phyloP scores from a whole-genome alignment of 2,113 vertebrate genomes.

The Microcebus tavaratra region DNA sequence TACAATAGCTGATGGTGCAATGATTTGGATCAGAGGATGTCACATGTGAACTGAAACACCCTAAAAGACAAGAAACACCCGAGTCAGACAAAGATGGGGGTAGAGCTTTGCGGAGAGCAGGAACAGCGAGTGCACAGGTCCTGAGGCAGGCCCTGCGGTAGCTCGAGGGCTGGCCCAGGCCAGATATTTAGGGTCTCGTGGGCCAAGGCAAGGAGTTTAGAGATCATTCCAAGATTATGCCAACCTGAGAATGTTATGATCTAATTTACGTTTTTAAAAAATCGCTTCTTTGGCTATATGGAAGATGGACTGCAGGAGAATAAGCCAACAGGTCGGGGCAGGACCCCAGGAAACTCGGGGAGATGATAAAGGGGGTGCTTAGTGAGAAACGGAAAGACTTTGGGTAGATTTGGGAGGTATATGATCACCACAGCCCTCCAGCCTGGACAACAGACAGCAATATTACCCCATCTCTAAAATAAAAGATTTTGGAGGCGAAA shows the following conservation, averaged over 20 bases:
- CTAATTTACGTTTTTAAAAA: neutral
- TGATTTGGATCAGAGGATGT: neutral
- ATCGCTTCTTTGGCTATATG: neutral
- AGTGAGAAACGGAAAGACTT: neutral
- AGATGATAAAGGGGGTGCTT: rapidly evolving
- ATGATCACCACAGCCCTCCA: no score
- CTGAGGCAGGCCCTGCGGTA: neutral
- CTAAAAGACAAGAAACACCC: neutral
- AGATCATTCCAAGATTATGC: neutral
- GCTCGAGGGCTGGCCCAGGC: rapidly evolving
- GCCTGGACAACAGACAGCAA: no score
- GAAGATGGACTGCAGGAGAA: neutral
- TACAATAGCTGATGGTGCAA: neutral
- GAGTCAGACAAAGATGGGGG: neutral
- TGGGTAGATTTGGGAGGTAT: neutral
- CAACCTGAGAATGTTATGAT: neutral
- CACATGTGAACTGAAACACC: neutral
- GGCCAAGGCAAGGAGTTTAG: no score
- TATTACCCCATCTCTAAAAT: no score
- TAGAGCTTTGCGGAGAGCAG: neutral
- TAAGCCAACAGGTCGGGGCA: no score
- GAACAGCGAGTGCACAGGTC: neutral
- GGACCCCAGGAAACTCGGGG: neutral
- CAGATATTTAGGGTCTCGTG: neutral
- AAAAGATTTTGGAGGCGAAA: neutral